Evolutionary conservation across 2,113 vertebrate species (phyloP).

Genomic region (Gadus macrocephalus): DNA sequence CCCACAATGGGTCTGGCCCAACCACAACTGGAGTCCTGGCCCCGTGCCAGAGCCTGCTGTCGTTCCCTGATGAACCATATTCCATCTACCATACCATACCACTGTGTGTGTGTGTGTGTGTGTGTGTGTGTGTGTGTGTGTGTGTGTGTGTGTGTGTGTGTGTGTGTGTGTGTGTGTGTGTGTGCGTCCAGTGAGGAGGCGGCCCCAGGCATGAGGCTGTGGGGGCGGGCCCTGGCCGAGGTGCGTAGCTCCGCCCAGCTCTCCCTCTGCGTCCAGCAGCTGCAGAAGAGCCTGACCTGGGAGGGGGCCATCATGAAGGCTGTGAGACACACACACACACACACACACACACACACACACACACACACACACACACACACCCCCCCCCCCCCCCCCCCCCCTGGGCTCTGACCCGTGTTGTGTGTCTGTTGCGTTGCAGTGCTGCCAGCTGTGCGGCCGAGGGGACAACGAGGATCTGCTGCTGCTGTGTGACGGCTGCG

Average conservation of each 20-base stretch:
- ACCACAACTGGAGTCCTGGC: too few species aligned
- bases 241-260: constrained; percentile 85
- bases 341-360: too few species aligned
- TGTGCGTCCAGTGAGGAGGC: constrained; percentile 77
- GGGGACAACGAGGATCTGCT: constrained; percentile 87
- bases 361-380: too few species aligned
- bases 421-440: constrained; percentile 54
- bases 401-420: background rate
- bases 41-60: too few species aligned
- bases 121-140: too few species aligned
- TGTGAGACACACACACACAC: constrained; percentile 67
- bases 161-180: constrained; percentile 1
- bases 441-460: constrained; percentile 86
- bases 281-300: constrained; percentile 90
- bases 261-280: constrained; percentile 85
- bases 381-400: too few species aligned
- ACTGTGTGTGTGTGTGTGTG: too few species aligned
- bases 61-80: too few species aligned
- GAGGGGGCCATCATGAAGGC: constrained; percentile 95
- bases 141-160: too few species aligned
- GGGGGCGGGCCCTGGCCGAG: constrained; percentile 82
- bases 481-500: constrained; percentile 86
- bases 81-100: too few species aligned
- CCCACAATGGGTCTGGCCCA: too few species aligned
- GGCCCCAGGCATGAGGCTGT: constrained; percentile 84